These are phyloP conservation scores for Phrynosoma platyrhinos DNA, from an alignment of 2,113 vertebrate genomes.

Conservation along the genomic window DNA sequence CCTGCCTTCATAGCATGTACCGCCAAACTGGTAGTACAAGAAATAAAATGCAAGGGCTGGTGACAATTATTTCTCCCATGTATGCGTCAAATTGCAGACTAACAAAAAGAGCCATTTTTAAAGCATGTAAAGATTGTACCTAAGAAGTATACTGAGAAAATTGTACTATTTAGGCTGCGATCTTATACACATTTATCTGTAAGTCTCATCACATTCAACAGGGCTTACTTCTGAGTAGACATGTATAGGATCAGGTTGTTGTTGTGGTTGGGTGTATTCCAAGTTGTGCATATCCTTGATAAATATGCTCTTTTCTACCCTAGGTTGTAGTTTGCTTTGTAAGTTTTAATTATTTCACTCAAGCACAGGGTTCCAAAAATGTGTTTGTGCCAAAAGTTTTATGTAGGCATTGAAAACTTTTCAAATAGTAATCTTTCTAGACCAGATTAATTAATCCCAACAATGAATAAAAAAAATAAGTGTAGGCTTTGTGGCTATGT, in stretches of 20 bases:
- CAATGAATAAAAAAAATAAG: not conserved
- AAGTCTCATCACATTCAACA: not conserved
- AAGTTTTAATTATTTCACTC: not conserved
- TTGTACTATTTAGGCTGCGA: not conserved
- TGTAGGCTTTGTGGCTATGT: not conserved
- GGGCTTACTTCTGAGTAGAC: not conserved
- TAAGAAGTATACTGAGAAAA: not conserved
- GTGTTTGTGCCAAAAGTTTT: not conserved
- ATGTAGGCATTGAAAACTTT: not conserved
- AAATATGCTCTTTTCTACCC: not conserved
- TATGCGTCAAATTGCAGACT: not conserved
- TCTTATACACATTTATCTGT: not conserved
- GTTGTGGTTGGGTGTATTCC: too few relatives aligned
- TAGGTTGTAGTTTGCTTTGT: slow-evolving; percentile 5
- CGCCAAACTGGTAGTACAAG: not conserved
- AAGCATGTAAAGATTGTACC: too few relatives aligned
- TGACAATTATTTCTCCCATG: not conserved
- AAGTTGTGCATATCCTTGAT: not conserved
- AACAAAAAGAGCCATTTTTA: not conserved
- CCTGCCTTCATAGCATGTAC: not conserved
- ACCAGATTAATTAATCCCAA: not conserved
- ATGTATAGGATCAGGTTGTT: not conserved
- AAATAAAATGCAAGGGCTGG: not conserved
- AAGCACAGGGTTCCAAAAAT: not conserved
- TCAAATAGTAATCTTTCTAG: not conserved